Evolutionary conservation across 2,888 invertebrate species (phyloP).

Genomic region (Dysmachus trigonus): DNA sequence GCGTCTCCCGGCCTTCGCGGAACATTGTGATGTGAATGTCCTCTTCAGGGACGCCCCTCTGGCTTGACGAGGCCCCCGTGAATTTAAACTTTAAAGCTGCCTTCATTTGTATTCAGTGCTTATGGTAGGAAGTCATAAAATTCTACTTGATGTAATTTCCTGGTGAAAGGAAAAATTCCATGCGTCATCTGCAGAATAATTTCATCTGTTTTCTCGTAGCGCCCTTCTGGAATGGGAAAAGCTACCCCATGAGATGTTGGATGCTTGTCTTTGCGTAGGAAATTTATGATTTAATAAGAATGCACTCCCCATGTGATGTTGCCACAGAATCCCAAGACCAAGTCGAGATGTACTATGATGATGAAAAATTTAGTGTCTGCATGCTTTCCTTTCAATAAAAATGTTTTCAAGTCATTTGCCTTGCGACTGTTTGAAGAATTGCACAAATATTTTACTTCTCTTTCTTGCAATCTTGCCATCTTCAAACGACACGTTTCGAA

Average conservation of each 20-base stretch:
- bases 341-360: not conserved
- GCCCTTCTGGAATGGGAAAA: not conserved
- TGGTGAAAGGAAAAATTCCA: not conserved
- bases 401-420: not conserved
- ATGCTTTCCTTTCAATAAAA: not conserved
- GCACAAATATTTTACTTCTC: not conserved
- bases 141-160: conserved; percentile 6
- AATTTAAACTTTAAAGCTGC: not conserved
- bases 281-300: not conserved
- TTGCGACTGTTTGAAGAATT: not conserved
- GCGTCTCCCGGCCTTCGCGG: not conserved
- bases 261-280: not conserved
- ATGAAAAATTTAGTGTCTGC: not conserved
- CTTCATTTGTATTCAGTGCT: conserved; percentile 14
- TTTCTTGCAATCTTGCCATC: not conserved
- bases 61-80: not conserved
- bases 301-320: not conserved
- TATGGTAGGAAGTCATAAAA: conserved; percentile 25
- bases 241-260: not conserved
- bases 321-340: not conserved
- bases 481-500: not conserved
- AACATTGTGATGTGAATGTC: not conserved
- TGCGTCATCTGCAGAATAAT: not conserved
- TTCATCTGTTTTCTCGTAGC: not conserved
- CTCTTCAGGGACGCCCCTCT: not conserved